These are phyloP conservation scores for Graptemys geographica DNA, from an alignment of 2,797 vertebrate species.

Conservation along the genomic window DNA sequence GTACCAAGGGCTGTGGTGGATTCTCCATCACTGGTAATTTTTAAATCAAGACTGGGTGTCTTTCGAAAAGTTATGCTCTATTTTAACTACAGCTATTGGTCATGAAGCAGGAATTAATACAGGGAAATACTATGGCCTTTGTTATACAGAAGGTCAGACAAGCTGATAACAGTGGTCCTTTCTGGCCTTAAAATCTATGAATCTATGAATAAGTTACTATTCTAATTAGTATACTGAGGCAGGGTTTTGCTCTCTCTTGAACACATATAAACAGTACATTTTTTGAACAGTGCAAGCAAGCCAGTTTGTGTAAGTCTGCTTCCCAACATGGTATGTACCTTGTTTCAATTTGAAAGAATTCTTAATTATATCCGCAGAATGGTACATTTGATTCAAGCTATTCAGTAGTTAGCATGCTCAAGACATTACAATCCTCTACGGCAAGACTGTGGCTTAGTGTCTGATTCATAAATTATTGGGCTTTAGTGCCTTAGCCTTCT, in stretches of 20 bases:
- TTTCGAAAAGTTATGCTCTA: too few relatives aligned
- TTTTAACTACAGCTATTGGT: too few relatives aligned
- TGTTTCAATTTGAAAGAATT: background rate
- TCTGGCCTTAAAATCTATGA: background rate
- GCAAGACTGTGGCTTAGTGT: background rate
- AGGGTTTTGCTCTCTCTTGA: background rate
- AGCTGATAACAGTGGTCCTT: too few relatives aligned
- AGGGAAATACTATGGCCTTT: too few relatives aligned
- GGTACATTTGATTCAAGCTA: background rate
- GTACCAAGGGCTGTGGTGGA: too few relatives aligned
- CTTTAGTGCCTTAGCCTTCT: background rate
- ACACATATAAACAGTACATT: background rate
- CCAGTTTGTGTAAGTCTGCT: background rate
- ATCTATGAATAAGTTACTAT: background rate
- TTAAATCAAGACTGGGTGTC: too few relatives aligned
- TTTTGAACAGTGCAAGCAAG: background rate
- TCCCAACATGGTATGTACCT: background rate
- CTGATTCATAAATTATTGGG: background rate
- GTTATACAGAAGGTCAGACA: too few relatives aligned
- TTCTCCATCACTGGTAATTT: too few relatives aligned
- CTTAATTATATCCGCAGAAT: background rate
- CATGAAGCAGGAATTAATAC: too few relatives aligned
- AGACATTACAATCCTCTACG: background rate
- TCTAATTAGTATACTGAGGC: background rate
- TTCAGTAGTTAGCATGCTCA: background rate